Conservation (phyloP, 2,888 invertebrate genomes). For the Drosophila bunnanda region DNA sequence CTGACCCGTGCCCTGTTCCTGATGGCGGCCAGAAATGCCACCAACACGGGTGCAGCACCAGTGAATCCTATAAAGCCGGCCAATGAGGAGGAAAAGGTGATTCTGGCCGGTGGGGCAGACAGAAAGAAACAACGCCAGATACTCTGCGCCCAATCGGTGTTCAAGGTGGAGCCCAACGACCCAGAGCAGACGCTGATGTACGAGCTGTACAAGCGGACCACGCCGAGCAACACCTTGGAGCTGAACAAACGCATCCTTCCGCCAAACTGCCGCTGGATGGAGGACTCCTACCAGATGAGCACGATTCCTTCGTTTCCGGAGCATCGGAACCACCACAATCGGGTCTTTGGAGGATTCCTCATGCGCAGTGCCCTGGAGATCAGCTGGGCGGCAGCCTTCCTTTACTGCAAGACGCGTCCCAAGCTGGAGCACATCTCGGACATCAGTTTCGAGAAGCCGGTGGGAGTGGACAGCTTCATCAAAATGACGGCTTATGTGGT, state of each 20-base stretch:
- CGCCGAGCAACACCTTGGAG: conserved; percentile 86
- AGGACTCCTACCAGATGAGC: conserved; percentile 86
- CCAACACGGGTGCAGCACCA: conserved; percentile 86
- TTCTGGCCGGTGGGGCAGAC: conserved; percentile 87
- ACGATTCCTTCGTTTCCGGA: conserved; percentile 87
- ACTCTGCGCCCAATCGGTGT: conserved; percentile 86
- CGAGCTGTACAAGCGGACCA: conserved; percentile 87
- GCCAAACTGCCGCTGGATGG: conserved; percentile 88
- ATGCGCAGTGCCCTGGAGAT: conserved; percentile 92
- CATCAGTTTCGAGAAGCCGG: conserved; percentile 89
- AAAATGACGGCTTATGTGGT: conserved; percentile 89
- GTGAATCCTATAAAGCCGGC: conserved; percentile 87
- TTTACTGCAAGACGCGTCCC: conserved; percentile 87
- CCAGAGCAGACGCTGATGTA: conserved; percentile 89
- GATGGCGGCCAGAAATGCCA: conserved; percentile 89
- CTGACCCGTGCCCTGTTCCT: conserved; percentile 89
- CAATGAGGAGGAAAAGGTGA: conserved; percentile 87
- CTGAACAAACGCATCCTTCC: conserved; percentile 86
- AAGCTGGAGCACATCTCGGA: conserved; percentile 88
- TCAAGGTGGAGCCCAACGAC: conserved; percentile 88
- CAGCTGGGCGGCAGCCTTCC: conserved; percentile 88
- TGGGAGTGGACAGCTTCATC: conserved; percentile 89
- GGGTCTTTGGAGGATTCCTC: conserved; percentile 92
- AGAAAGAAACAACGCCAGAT: conserved; percentile 86
- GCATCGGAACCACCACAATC: conserved; percentile 90